Evolutionary conservation across 2,113 vertebrate genomes (phyloP), one percentile per base, ranked within the genome.

Genomic region (Corydoras maculifer): DNA sequence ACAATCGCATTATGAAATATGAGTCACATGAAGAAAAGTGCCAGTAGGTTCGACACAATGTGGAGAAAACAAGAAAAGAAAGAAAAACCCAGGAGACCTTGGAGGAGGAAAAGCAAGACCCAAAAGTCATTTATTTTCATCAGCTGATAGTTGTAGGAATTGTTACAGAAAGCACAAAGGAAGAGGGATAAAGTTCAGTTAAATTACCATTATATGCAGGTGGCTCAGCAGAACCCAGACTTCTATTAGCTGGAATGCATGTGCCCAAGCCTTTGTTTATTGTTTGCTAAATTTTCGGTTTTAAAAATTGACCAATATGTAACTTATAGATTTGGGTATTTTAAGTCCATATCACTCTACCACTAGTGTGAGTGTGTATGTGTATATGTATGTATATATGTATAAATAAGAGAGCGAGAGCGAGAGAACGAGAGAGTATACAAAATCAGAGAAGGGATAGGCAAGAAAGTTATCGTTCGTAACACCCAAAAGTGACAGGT

Each of bases 61-160:
- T 10, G 58, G 18, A 15, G 8, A 31, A 11, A 30, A n/a, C 14
- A 67, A 69, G 30, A 9, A 61, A 29, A 54, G 18, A 14, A 32
- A 58, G 15, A 18, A 58, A 57, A 18, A 49, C 61, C 53, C 53
- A 14, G 8, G 14, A 48, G 30, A 73, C 58, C 64, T 43, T 55
- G 49, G 31, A 61, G 57, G 58, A 66, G 18, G 66, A 51, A 62
- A 61, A 57, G 58, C 58, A 59, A 74, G 62, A 63, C 32, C 58
- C 14, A n/a, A 25, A 74, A 55, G 72, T 62, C 10, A 58, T 78
- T 62, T 72, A 78, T 70, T 75, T 78, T 69, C 64, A 64, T 29
- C 62, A 59, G 30, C 14, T 68, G 64, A 74, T 54, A 65, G 55
- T 72, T 66, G 58, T 51, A 12, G 61, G 35, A 12, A 51, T 61